Evolutionary conservation across 2,113 vertebrate genomes (phyloP).

Genomic region (Sinocyclocheilus anshuiensis): DNA sequence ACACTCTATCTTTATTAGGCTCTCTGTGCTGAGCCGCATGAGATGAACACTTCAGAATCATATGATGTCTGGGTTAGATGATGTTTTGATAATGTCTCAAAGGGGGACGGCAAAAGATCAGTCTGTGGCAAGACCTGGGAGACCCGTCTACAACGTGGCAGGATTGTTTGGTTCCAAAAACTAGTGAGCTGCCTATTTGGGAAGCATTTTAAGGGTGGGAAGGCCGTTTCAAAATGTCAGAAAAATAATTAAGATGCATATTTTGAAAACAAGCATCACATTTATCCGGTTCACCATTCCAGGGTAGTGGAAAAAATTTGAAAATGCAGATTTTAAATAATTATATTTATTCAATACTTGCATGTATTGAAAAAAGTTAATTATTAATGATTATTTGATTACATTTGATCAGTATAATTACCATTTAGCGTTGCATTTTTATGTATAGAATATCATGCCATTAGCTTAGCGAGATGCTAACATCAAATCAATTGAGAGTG

Average conservation of each 20-base stretch:
- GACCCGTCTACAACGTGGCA: background rate
- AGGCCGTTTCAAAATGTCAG: background rate
- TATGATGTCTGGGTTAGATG: conserved; percentile 7
- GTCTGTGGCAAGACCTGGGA: background rate
- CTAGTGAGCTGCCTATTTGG: background rate
- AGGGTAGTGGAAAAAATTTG: too few relatives aligned
- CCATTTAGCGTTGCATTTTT: background rate
- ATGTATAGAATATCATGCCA: background rate
- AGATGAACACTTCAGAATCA: conserved; percentile 8
- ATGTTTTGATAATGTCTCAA: conserved; percentile 3
- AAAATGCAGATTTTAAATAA: too few relatives aligned
- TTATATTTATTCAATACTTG: background rate
- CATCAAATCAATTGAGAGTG: background rate
- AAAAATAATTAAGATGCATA: background rate
- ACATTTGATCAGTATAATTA: background rate
- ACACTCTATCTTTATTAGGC: conserved; percentile 13
- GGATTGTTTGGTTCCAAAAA: background rate
- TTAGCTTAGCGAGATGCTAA: background rate
- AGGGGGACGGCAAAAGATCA: background rate
- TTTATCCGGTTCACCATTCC: background rate
- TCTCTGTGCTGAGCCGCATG: background rate
- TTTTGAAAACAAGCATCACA: background rate
- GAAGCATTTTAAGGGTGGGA: background rate
- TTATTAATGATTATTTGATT: background rate
- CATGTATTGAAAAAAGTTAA: background rate